Evolutionary conservation across 2,113 vertebrate species (phyloP).

Genomic region (Myiozetetes cayanensis): DNA sequence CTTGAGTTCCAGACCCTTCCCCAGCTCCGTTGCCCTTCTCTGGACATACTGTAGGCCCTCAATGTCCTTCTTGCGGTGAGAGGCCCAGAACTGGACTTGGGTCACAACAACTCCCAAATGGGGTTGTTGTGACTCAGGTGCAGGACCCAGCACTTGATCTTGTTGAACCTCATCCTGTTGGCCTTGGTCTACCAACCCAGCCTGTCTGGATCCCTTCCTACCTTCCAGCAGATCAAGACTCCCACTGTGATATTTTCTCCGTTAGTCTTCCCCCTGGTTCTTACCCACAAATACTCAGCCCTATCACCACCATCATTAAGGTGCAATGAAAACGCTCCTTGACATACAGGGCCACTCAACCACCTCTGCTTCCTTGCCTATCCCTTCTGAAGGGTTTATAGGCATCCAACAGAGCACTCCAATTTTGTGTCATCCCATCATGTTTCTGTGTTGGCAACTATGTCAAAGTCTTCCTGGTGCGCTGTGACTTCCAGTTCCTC

Average conservation of each 20-base stretch:
- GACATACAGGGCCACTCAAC: neutral
- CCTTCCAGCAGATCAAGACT: neutral
- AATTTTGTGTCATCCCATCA: neutral
- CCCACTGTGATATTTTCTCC: too few species aligned
- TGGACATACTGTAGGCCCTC: too few species aligned
- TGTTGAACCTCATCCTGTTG: neutral
- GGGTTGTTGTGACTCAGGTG: neutral
- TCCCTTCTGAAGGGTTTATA: neutral
- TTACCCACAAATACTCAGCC: neutral
- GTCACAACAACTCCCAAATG: too few species aligned
- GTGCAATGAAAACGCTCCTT: neutral
- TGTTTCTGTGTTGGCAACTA: fast-evolving
- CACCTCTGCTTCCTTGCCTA: neutral
- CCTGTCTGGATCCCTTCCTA: neutral
- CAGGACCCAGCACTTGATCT: neutral
- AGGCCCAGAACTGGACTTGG: too few species aligned
- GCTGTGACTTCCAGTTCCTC: neutral
- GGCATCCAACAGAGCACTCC: too few species aligned
- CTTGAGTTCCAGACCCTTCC: too few species aligned
- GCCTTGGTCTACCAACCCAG: neutral
- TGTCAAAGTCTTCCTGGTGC: neutral
- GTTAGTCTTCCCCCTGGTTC: neutral
- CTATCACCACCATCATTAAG: too few species aligned
- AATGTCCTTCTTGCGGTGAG: too few species aligned
- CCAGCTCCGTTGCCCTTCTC: too few species aligned